Evolutionary conservation across 1,140 invertebrate species (phyloP).

Genomic region (Bombus breviceps): DNA sequence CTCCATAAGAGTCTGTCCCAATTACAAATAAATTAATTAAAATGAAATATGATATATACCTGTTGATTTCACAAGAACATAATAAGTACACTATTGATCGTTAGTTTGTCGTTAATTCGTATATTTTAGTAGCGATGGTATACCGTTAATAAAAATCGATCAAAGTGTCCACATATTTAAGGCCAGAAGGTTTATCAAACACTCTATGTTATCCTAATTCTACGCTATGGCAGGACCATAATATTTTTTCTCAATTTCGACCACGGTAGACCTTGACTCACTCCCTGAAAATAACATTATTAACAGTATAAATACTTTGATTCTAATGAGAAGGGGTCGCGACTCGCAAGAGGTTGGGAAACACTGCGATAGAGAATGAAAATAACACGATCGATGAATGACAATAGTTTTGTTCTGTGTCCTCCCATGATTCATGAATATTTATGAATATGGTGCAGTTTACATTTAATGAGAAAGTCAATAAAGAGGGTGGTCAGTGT

Average conservation of each 20-base stretch:
- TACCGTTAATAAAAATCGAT: background rate
- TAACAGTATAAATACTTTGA: background rate
- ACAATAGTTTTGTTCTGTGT: background rate
- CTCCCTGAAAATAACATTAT: background rate
- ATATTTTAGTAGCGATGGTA: background rate
- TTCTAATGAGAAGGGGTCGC: background rate
- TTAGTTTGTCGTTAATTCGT: background rate
- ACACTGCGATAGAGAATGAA: constrained; percentile 9
- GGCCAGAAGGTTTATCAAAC: background rate
- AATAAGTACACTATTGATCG: background rate
- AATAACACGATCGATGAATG: background rate
- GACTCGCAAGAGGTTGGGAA: background rate
- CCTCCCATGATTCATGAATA: background rate
- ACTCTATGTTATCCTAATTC: background rate
- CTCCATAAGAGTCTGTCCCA: no score
- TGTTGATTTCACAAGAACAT: background rate
- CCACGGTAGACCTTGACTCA: background rate
- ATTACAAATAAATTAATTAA: no score
- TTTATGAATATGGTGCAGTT: constrained; percentile 4
- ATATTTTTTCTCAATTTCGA: background rate
- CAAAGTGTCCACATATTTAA: background rate
- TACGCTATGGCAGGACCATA: background rate
- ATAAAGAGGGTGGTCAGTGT: constrained; percentile 26
- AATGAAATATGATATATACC: background rate
- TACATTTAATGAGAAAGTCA: constrained; percentile 25